Evolutionary conservation across 2,888 invertebrate species (phyloP), one percentile per base, ranked within the genome.

Genomic region (Tetrapedia diversipes): DNA sequence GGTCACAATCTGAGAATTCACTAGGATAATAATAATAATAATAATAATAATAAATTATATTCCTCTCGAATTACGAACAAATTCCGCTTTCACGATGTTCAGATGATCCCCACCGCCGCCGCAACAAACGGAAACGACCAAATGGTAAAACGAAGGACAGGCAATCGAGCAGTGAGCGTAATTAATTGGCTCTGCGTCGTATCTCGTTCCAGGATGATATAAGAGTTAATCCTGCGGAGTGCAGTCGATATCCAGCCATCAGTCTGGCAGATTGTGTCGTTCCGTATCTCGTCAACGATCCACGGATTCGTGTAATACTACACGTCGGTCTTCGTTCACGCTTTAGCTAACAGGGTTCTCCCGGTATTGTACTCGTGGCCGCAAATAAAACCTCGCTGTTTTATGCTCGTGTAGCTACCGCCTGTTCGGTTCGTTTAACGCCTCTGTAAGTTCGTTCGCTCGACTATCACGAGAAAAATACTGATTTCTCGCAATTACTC

Each of bases 191-290:
- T 74, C 70, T 79, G 79, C 83, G 82, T 83, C 80, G 77, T 71
- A 77, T 71, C 54, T 54, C 77, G 65, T 75, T 77, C 75, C 76
- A 54, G 76, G 71, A 85, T 87, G 86, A 86, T 87, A 82, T 86
- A 87, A 85, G 87, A 86, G 86, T 87, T 87, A 87, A 87, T 87
- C 83, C 85, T 82, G 76, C 68, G 80, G 71, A 87, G 87, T 86
- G 86, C 86, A 82, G 56, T 77, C 84, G 82, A 86, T 87, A 86
- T 78, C 60, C 79, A 68, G 74, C 79, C 79, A 80, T 66, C 77
- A 68, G 60, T 63, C 47, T 34, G 51, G 61, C 65, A 61, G 45
- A 66, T 78, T 65, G 69, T 56, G 41, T 60, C 49, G 10, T 43
- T 32, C 56, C 51, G 59, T 61, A 70, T 66, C 76, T 70, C 65